phyloP scores from a whole-genome alignment of 2,797 vertebrate genomes.

The Halcyon smyrnensis region DNA sequence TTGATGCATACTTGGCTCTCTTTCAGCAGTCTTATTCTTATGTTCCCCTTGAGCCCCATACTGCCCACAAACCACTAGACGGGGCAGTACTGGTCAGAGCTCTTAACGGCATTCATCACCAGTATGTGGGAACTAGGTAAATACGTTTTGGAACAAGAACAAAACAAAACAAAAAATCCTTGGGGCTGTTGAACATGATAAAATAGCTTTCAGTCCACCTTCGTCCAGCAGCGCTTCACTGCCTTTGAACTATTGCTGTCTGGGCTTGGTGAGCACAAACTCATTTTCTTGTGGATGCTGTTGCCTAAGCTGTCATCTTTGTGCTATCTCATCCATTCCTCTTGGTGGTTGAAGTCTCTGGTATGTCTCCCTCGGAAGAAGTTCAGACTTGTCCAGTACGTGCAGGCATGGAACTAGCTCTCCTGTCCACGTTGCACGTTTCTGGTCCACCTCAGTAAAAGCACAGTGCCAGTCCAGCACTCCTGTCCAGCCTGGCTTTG shows the following conservation, averaged over 20 bases:
- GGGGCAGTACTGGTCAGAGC: background rate
- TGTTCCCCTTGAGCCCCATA: background rate
- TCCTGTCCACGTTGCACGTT: background rate
- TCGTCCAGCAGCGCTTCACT: background rate
- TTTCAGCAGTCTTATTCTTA: background rate
- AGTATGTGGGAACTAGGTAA: constrained; percentile 1
- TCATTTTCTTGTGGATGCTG: background rate
- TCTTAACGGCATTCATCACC: background rate
- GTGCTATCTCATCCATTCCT: background rate
- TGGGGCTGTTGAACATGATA: background rate
- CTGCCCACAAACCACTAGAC: constrained; percentile 28
- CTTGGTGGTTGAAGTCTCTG: background rate
- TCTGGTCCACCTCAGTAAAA: background rate
- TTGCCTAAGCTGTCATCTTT: background rate
- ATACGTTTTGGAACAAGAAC: constrained; percentile 38
- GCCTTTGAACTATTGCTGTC: constrained; percentile 33
- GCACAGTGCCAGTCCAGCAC: background rate
- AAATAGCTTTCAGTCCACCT: background rate
- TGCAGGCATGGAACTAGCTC: background rate
- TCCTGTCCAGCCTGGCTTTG: background rate
- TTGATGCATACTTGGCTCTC: background rate
- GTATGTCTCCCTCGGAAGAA: background rate
- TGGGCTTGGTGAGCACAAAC: background rate
- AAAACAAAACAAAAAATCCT: background rate
- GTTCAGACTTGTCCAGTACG: background rate